Conservation (phyloP, 2,888 invertebrate species). For the Macaria liturata region DNA sequence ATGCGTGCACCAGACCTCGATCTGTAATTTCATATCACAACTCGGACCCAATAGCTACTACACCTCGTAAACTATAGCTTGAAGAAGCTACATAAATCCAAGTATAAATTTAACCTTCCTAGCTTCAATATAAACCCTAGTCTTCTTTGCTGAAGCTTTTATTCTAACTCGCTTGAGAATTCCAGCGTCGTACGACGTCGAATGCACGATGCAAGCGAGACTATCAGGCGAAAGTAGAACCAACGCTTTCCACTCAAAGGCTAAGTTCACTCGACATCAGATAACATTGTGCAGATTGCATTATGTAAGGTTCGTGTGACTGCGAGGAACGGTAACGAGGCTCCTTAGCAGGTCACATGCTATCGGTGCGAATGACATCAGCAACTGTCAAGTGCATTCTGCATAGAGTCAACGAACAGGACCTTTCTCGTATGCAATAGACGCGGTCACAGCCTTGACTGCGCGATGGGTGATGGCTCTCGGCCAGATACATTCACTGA, state of each 20-base stretch:
- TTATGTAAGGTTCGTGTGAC: conserved; percentile 76
- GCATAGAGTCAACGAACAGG: conserved; percentile 78
- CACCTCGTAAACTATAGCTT: conserved; percentile 75
- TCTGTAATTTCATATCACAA: conserved; percentile 61
- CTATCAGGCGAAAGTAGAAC: conserved; percentile 67
- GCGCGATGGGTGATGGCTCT: conserved; percentile 64
- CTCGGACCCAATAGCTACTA: conserved; percentile 60
- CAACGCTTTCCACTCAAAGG: conserved; percentile 57
- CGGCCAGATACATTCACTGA: conserved; percentile 74
- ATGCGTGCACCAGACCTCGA: conserved; percentile 49
- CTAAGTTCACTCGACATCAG: conserved; percentile 55
- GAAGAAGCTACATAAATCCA: conserved; percentile 39
- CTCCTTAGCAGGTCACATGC: conserved; percentile 76
- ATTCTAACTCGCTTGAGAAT: conserved; percentile 38
- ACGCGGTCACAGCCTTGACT: conserved; percentile 70
- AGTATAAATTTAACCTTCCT: conserved; percentile 36
- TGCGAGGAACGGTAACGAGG: conserved; percentile 75
- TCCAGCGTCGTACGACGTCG: conserved; percentile 49
- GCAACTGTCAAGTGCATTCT: conserved; percentile 66
- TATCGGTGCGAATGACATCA: conserved; percentile 72
- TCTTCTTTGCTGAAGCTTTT: conserved; percentile 44
- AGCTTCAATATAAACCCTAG: conserved; percentile 44
- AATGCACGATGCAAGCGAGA: conserved; percentile 50
- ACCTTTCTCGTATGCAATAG: conserved; percentile 71
- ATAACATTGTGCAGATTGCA: conserved; percentile 67